These are phyloP conservation scores for Nezara viridula DNA, from an alignment of 2,888 invertebrate species.

Conservation along the genomic window DNA sequence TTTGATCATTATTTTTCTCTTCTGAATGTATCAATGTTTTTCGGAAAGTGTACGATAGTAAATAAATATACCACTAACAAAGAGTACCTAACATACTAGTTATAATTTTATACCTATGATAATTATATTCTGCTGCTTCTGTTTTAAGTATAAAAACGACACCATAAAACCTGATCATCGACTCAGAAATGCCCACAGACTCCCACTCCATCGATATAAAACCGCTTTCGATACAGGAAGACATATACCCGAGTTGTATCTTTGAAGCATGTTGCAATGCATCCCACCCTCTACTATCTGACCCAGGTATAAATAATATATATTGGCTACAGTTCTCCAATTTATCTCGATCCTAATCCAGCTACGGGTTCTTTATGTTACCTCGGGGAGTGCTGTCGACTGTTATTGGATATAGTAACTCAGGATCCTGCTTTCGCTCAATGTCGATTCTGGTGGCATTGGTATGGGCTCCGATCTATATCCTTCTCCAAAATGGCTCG, in stretches of 20 bases:
- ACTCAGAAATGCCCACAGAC: neutral
- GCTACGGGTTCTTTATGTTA: slow-evolving; percentile 14
- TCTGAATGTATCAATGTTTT: no score
- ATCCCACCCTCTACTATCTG: neutral
- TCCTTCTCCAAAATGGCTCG: neutral
- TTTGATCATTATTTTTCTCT: no score
- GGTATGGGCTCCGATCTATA: neutral
- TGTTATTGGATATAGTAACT: slow-evolving; percentile 39
- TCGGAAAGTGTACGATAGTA: no score
- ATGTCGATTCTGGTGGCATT: neutral
- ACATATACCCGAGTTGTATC: neutral
- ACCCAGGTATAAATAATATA: slow-evolving; percentile 42
- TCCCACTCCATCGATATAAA: neutral
- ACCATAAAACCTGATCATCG: neutral
- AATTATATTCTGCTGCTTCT: no score
- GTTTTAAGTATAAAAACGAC: neutral
- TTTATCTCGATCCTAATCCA: slow-evolving; percentile 44
- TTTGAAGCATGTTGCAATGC: neutral
- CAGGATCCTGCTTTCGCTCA: slow-evolving; percentile 12
- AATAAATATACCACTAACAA: no score
- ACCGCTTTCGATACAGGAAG: neutral
- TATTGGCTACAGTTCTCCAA: slow-evolving; percentile 28
- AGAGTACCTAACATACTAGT: no score
- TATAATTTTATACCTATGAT: no score
- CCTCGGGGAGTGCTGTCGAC: slow-evolving; percentile 32